Evolutionary conservation across 2,797 vertebrate genomes (phyloP).

Genomic region (Echeneis naucrates): DNA sequence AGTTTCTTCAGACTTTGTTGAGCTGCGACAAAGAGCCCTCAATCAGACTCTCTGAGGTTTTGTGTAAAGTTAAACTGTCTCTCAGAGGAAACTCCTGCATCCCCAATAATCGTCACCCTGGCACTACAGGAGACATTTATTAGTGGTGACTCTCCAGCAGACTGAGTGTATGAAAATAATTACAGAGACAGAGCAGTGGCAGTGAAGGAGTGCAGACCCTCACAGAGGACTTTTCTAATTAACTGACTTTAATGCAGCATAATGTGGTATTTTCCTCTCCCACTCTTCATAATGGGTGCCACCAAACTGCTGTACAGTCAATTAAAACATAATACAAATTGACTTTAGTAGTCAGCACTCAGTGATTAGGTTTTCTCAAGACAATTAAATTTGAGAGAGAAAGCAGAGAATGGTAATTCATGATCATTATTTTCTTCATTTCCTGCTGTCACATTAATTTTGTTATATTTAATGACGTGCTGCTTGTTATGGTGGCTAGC

Average conservation of each 20-base stretch:
- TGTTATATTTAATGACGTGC: slow-evolving; percentile 51
- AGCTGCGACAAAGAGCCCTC: slow-evolving; percentile 39
- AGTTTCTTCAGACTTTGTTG: slow-evolving; percentile 20
- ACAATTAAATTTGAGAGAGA: slow-evolving; percentile 62
- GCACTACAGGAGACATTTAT: slow-evolving; percentile 56
- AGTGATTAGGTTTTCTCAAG: slow-evolving; percentile 66
- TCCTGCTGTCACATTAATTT: slow-evolving; percentile 63
- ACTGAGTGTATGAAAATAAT: slow-evolving; percentile 57
- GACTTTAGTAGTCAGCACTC: slow-evolving; percentile 65
- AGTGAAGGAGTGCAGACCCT: slow-evolving; percentile 54
- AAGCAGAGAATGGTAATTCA: slow-evolving; percentile 52
- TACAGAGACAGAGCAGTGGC: slow-evolving; percentile 50
- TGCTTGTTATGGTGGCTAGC: slow-evolving; percentile 24
- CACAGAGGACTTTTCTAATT: slow-evolving; percentile 72
- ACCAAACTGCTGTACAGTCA: slow-evolving; percentile 72
- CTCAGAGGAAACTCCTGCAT: not conserved
- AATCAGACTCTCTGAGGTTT: slow-evolving; percentile 50
- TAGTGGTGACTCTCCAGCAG: slow-evolving; percentile 39
- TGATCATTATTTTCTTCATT: slow-evolving; percentile 46
- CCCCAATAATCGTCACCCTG: not conserved
- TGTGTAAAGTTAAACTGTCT: slow-evolving; percentile 49
- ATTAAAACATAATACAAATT: slow-evolving; percentile 81
- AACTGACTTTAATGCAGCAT: slow-evolving; percentile 74
- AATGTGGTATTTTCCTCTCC: slow-evolving; percentile 70
- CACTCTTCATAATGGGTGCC: slow-evolving; percentile 69